Evolutionary conservation across 1,140 invertebrate species (phyloP), one percentile per base, ranked within the genome.

Genomic region (Zaprionus inermis): DNA sequence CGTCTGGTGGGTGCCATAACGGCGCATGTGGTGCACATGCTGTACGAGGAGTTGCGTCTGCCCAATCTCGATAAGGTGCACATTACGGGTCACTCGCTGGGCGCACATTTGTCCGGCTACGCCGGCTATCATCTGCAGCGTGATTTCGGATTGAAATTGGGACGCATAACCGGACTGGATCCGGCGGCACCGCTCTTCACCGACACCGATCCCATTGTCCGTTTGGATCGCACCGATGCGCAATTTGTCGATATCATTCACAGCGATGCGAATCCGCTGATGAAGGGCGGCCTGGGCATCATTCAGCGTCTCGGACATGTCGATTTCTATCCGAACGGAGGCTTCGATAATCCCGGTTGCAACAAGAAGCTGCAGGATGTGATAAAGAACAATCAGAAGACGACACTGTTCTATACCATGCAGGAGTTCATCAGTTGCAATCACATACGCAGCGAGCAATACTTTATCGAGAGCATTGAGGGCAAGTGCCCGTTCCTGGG

Each of bases 171-270:
- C 92, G 97, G 97, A 2, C 83, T 99, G 76, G 98, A 99, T 93
- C 98, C 98, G 0, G 98, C 98, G 0, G 97, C 97, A 66, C 98
- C 98, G 0, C 96, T 98, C 89, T 99, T 99, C 92, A 96, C 96
- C 76, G 95, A 96, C 72, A 96, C 97, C 0, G 94, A 96, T 54
- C 94, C 95, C 6, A 94, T 97, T 72, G 97, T 98, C 0, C 94
- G 97, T 1, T 93, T 98, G 14, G 97, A 98, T 92, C 94, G 95
- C 12, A 94, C 94, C 11, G 98, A 98, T 89, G 97, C 97, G 0
- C 93, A 95, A 41, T 98, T 96, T 32, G 97, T 98, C 1, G 97
- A 97, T 83, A 94, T 97, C 1, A 96, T 98, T 69, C 98, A 98
- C 90, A 97, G 97, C 3, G 97, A 98, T 91, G 96, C 96, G 9